These are phyloP conservation scores for Drosophila murphyi DNA, from an alignment of 1,140 invertebrate species.

Conservation along the genomic window DNA sequence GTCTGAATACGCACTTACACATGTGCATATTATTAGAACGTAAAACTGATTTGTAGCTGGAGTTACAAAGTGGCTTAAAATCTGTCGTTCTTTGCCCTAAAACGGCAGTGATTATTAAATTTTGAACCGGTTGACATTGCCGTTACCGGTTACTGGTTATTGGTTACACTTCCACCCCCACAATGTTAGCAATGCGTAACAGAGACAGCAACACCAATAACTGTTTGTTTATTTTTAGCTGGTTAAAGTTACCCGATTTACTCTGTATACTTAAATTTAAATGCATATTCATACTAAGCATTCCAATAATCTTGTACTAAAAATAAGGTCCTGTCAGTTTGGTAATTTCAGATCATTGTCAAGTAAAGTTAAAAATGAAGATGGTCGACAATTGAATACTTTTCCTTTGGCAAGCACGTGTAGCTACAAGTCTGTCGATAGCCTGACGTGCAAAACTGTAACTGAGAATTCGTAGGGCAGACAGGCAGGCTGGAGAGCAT, in stretches of 20 bases:
- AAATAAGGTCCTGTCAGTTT: too few relatives aligned
- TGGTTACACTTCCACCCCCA: constrained; percentile 54
- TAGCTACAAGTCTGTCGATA: not conserved
- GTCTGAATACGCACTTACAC: not conserved
- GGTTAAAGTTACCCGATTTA: constrained; percentile 7
- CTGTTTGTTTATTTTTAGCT: constrained; percentile 32
- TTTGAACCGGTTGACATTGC: constrained; percentile 48
- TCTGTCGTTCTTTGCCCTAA: constrained; percentile 55
- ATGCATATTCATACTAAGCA: not conserved
- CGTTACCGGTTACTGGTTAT: constrained; percentile 27
- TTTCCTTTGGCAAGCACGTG: too few relatives aligned
- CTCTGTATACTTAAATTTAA: constrained; percentile 1
- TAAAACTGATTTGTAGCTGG: constrained; percentile 20
- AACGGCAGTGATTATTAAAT: constrained; percentile 61
- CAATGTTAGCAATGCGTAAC: constrained; percentile 16
- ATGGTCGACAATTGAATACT: too few relatives aligned
- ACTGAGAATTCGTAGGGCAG: constrained; percentile 1
- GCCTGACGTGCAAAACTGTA: not conserved
- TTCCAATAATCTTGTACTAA: too few relatives aligned
- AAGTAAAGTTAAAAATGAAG: too few relatives aligned
- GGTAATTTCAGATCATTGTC: too few relatives aligned
- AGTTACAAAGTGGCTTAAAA: constrained; percentile 42
- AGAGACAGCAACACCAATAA: constrained; percentile 12
- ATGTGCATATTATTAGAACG: constrained; percentile 26
- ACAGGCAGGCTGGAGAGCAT: constrained; percentile 6